Base-by-base conservation (phyloP, 30 jellyfish, hydroid and myxozoan species). In the Hydra vulgaris region DNA sequence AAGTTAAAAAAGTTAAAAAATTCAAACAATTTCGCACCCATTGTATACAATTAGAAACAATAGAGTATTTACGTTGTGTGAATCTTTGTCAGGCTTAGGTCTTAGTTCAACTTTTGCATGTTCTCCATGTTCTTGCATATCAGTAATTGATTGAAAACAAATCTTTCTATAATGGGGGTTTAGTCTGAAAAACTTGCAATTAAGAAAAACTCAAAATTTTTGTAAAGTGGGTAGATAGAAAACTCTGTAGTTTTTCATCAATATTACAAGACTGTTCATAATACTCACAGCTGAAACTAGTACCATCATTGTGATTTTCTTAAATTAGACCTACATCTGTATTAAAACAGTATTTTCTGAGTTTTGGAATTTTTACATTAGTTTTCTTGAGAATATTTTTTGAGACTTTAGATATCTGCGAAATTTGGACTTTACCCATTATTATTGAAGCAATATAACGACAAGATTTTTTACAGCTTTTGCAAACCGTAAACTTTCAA, bases 271-370 rank as follows among this genome's bases (percentile, higher is more conserved):
- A 40, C 8, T 40, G 12, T 40, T 12, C 61, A 40, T 3, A 40
- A 40, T 12, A 40, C 12, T 40, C 12, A 40, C 61, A 40, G 61
- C 61, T 12, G 61, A 40, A 3, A 12, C 61, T 40, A 40, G 61
- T 3, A 40, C n/a, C n/a, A n/a, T 40, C 61, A 40, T 40, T 40
- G 12, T 40, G 61, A 40, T 3, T 40, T 40, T 40, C 8, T 20
- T 69, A 15, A 69, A 69, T 69, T 23, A 20, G 25, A 20, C 76
- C 76, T 23, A 69, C 76, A 69, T 69, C 76, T 23, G 15, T 69
- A 8, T 69, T 23, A 3, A 21, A 20, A 15, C 76, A 69, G 27
- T 69, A 69, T 69, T 69, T 69, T 23, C 76, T 69, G 25, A 69
- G 26, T 4, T 23, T 21, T 20, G 76, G 12, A 23, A 69, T 21